Percentiles rank a stretch among this genome's conserved stretches.
Conservation (phyloP, 2,888 invertebrate species). For the Eucera pruinosa region DNA sequence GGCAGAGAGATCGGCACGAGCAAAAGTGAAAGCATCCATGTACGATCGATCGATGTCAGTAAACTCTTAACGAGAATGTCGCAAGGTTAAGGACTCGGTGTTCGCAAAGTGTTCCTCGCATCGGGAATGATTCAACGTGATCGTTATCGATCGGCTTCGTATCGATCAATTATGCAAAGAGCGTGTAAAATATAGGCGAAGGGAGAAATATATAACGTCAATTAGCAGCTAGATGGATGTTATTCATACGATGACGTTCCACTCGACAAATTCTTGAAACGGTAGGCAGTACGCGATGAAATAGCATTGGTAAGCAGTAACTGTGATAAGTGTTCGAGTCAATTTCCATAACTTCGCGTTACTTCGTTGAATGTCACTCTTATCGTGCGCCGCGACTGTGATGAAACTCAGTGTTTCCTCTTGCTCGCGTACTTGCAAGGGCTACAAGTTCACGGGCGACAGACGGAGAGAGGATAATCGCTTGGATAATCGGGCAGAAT, state of each 20-base stretch:
- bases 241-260: not conserved
- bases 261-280: constrained; percentile 11
- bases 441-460: constrained; percentile 42
- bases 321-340: not conserved
- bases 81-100: constrained; percentile 56
- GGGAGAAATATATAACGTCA: not conserved
- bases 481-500: constrained; percentile 1
- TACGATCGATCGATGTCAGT: constrained; percentile 46
- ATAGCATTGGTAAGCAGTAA: constrained; percentile 17
- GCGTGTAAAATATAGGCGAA: not conserved
- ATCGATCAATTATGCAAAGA: constrained; percentile 44
- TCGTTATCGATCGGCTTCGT: not conserved
- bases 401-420: too few relatives aligned
- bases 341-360: constrained; percentile 18
- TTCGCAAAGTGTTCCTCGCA: constrained; percentile 18
- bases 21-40: constrained; percentile 32
- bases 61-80: constrained; percentile 60
- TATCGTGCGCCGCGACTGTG: constrained; percentile 34
- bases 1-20: constrained; percentile 13
- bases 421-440: constrained; percentile 4
- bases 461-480: not conserved
- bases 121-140: constrained; percentile 43
- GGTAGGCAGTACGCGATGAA: not conserved
- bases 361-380: not conserved
- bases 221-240: too few relatives aligned